Percentiles rank a stretch among this genome's conserved stretches.
phyloP scores from a whole-genome alignment of 2,113 vertebrate genomes.

The Ranitomeya variabilis region DNA sequence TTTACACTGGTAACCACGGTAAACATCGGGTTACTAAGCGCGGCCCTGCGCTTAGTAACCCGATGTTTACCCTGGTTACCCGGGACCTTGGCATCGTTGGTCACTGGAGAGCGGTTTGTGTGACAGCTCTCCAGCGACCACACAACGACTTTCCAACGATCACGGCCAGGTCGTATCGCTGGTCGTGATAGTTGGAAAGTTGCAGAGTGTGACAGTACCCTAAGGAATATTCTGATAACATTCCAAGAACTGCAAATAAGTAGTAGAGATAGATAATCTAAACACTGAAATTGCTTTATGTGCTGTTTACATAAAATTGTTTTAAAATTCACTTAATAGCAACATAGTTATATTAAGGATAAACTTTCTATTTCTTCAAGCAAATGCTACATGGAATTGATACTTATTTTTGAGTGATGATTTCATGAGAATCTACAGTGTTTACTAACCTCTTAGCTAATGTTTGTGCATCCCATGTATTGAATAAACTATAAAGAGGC shows the following conservation, averaged over 20 bases:
- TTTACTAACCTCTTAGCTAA: conserved; percentile 43
- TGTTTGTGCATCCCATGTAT: conserved; percentile 35
- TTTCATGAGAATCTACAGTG: conserved; percentile 41
- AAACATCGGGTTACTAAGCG: too few relatives aligned
- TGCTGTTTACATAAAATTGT: not conserved
- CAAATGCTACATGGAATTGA: not conserved
- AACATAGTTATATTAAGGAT: not conserved
- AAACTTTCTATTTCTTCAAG: conserved; percentile 4
- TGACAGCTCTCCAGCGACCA: too few relatives aligned
- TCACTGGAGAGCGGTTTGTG: too few relatives aligned
- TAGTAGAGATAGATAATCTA: not conserved
- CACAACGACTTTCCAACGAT: too few relatives aligned
- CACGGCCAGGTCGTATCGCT: too few relatives aligned
- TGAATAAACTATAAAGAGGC: not conserved
- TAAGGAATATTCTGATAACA: not conserved
- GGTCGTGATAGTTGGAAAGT: too few relatives aligned
- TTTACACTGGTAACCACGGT: too few relatives aligned
- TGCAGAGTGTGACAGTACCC: too few relatives aligned
- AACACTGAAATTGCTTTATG: not conserved
- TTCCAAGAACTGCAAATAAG: not conserved
- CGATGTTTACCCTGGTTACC: too few relatives aligned
- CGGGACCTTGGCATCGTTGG: too few relatives aligned
- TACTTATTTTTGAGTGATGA: not conserved
- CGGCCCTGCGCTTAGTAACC: too few relatives aligned
- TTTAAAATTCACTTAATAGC: conserved; percentile 1